phyloP scores from a whole-genome alignment of 2,888 invertebrate species.

The Drosophila tripunctata region DNA sequence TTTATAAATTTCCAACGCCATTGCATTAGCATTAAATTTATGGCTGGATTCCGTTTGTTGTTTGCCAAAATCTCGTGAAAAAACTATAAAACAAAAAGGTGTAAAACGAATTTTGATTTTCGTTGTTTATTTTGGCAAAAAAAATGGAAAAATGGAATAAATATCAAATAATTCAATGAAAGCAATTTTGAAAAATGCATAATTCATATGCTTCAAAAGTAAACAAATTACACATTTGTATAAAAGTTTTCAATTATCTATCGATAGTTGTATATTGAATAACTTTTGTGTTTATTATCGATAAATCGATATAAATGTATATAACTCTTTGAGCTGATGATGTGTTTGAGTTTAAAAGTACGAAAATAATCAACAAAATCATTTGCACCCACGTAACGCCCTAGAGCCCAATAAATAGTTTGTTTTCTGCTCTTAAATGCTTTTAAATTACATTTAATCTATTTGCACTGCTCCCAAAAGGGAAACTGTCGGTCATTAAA shows the following conservation, averaged over 20 bases:
- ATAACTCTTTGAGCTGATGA: too few relatives aligned
- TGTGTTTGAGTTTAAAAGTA: too few relatives aligned
- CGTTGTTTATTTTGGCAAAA: neutral
- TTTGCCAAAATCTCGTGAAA: conserved; percentile 1
- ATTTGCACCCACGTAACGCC: neutral
- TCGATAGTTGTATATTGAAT: neutral
- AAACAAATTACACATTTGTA: too few relatives aligned
- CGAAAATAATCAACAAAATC: too few relatives aligned
- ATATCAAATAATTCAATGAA: neutral
- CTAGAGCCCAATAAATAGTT: neutral
- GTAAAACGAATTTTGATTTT: neutral
- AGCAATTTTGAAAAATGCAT: neutral
- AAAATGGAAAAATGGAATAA: neutral
- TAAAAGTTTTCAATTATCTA: neutral
- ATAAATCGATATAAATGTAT: too few relatives aligned
- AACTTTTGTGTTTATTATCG: neutral
- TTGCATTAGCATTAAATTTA: conserved; percentile 22
- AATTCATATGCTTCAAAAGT: neutral
- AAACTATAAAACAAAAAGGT: neutral
- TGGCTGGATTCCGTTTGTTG: conserved; percentile 16
- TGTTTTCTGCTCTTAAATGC: neutral
- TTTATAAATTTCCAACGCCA: neutral
- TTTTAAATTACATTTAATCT: neutral
- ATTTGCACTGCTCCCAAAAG: conserved; percentile 2
- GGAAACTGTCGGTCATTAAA: conserved; percentile 11